Base-by-base conservation (phyloP, 2,888 invertebrate genomes). In the Tenthredo distinguenda region DNA sequence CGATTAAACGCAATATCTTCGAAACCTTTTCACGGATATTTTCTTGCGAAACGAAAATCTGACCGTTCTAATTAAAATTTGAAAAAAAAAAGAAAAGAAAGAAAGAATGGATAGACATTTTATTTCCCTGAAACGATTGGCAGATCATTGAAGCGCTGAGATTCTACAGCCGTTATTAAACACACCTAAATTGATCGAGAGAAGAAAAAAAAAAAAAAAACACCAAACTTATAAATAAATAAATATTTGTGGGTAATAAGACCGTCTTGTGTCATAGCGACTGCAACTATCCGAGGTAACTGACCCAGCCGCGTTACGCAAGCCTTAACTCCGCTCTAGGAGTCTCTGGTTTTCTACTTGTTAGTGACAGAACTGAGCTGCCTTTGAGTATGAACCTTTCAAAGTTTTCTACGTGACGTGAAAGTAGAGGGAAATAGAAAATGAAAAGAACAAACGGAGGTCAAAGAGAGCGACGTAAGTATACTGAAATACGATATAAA, bases 291-390 rank as follows among this genome's bases (percentile, higher is more conserved):
- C 86, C 86, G 87, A 89, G 90, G 90, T 90, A 89, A 89, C 88
- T 88, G 90, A 90, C 90, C 90, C 82, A 82, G 72, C 86, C 85
- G 86, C 81, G 87, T 90, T 90, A 89, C 90, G 89, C 90, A 90
- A 90, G 89, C 86, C 88, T 88, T 88, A 88, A 88, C 89, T 85
- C 84, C 58, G 81, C 31, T 85, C 85, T 31, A 85, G 68, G 85
- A 81, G 81, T 40, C 79, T 81, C 84, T 72, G 31, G 74, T 84
- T 26, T 26, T 34, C 65, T 79, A n/a, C 81, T 81, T 62, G 81
- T 81, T 81, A 81, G 81, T 55, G 40, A 81, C 58, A 40, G 62
- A 81, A 62, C n/a, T 18, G 81, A 81, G 26, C 62, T 7, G n/a
- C 18, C 77, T 50, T 77, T 10, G 50, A 50, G 62, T 81, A 40